Evolutionary conservation across 2,797 vertebrate species (phyloP).

Genomic region (Somateria mollissima): DNA sequence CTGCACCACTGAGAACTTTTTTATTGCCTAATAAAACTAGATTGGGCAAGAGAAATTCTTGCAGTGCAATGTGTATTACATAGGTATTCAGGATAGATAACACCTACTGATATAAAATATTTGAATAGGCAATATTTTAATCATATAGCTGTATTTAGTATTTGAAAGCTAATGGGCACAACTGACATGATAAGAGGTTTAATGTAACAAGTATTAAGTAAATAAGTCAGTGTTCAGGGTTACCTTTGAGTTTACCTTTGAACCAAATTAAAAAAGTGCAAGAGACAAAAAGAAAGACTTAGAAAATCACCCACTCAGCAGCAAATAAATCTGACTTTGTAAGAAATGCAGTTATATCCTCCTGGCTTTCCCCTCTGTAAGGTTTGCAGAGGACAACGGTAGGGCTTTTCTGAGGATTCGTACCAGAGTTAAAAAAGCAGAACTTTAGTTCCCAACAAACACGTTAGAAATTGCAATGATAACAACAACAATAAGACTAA

Average conservation of each 20-base stretch:
- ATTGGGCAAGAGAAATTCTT: constrained; percentile 55
- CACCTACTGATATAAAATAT: not conserved
- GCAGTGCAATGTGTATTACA: not conserved
- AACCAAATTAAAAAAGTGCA: not conserved
- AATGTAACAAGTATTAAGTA: constrained; percentile 13
- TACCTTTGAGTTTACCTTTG: constrained; percentile 50
- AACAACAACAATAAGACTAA: not conserved
- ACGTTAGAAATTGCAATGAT: not conserved
- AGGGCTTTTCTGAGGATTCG: not conserved
- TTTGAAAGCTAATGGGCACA: constrained; percentile 11
- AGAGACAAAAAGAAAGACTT: not conserved
- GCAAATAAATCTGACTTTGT: not conserved
- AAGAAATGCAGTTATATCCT: not conserved
- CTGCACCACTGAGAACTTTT: constrained; percentile 3
- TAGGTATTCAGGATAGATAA: constrained; percentile 13
- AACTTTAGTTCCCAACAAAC: not conserved
- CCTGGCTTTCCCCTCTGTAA: not conserved
- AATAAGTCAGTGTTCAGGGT: constrained; percentile 40
- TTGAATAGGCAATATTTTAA: not conserved
- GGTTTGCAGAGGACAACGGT: not conserved
- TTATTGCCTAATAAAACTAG: constrained; percentile 65
- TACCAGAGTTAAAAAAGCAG: not conserved
- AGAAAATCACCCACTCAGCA: not conserved
- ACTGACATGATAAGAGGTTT: constrained; percentile 15
- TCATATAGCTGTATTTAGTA: not conserved